Conservation (phyloP, 2,888 invertebrate genomes). For the Nowickia ferox region DNA sequence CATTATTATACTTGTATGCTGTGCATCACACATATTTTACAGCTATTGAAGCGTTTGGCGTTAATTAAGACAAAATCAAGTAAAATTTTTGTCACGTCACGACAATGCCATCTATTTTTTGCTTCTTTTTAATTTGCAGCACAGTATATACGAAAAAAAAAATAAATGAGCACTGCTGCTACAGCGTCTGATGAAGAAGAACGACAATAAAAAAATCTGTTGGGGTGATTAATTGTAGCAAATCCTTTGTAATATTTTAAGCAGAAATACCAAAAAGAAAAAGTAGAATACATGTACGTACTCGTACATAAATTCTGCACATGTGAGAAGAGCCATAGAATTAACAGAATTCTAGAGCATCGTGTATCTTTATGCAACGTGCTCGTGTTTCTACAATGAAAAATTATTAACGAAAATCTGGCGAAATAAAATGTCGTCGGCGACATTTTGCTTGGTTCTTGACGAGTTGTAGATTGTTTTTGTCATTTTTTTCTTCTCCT, state of each 20-base stretch:
- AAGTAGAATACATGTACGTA: not conserved
- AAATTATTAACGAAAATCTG: slow-evolving; percentile 81
- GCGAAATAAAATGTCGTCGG: slow-evolving; percentile 83
- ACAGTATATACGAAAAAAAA: slow-evolving; percentile 1
- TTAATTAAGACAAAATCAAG: slow-evolving; percentile 83
- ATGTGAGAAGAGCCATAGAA: slow-evolving; percentile 41
- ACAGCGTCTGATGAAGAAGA: slow-evolving; percentile 56
- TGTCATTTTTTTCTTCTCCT: slow-evolving; percentile 10
- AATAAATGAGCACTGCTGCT: slow-evolving; percentile 35
- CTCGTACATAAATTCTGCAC: slow-evolving; percentile 44
- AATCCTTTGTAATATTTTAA: slow-evolving; percentile 72
- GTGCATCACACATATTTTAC: slow-evolving; percentile 80
- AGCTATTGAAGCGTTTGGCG: slow-evolving; percentile 83
- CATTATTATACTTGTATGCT: slow-evolving; percentile 58
- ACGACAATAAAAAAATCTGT: slow-evolving; percentile 46
- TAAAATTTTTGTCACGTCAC: slow-evolving; percentile 81
- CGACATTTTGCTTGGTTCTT: slow-evolving; percentile 79
- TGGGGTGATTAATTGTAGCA: slow-evolving; percentile 71
- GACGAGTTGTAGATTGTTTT: slow-evolving; percentile 65
- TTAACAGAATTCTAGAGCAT: slow-evolving; percentile 46
- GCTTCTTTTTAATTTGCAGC: slow-evolving; percentile 16
- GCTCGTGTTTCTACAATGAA: slow-evolving; percentile 74
- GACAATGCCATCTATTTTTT: slow-evolving; percentile 71
- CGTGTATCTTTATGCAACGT: slow-evolving; percentile 11
- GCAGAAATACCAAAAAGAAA: slow-evolving; percentile 23